Evolutionary conservation across 2,113 vertebrate genomes (phyloP), one percentile per base, ranked within the genome.

Genomic region (Coptodon bakossiorum): DNA sequence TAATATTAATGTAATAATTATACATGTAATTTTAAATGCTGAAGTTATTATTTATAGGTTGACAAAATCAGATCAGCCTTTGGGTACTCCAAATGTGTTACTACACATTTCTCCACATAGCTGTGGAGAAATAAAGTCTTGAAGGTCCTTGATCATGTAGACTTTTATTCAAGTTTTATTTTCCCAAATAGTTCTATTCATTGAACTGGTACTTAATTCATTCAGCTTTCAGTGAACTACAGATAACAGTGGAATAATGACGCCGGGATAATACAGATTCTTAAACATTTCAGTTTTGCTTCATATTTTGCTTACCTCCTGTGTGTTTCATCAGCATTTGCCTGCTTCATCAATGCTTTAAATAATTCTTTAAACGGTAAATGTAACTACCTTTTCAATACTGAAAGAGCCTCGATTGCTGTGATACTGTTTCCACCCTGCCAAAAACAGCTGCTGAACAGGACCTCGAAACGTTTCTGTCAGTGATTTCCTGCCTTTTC

Each of bases 401-500:
- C 71, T 11, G 5, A 61, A 54, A 53, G 50, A 54, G 5, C 50
- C 31, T 80, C 4, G n/a, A 27, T 50, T 66, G 27, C 56, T 34
- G 6, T 19, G 12, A 9, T 38, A 12, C 7, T 9, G 59, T 86
- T 80, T 82, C n/a, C 43, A 38, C 13, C 27, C 36, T 61, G 82
- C 66, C 48, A 81, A 81, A 81, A 83, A 24, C 45, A 71, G 81
- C 48, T 86, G 43, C 56, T 59, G 85, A 83, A 63, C 48, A 81
- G 66, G 45, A 87, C 66, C 57, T 87, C 48, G 57, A 63, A 54
- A 45, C 1, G 3, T 57, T 73, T 84, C 63, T 90, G 78, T 87
- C 71, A 87, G 50, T 78, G 84, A 80, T 89, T 84, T 88, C 76
- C 81, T 81, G 59, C 80, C 57, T 86, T 86, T 73, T 86, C 59